These are phyloP conservation scores for Laothoe populi DNA, from an alignment of 2,888 invertebrate genomes.

Conservation along the genomic window DNA sequence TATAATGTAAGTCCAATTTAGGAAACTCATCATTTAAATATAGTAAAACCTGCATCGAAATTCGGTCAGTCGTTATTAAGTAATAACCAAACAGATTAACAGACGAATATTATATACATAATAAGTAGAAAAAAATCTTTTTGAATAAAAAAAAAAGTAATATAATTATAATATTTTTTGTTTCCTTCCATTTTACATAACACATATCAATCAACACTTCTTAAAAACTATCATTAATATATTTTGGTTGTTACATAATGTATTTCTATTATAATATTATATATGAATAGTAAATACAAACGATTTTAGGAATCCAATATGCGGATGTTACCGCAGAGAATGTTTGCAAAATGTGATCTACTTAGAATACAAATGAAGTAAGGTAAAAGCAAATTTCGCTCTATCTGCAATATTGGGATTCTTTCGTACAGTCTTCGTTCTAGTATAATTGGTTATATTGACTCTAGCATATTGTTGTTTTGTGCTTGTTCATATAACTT, in stretches of 20 bases:
- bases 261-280: conserved; percentile 25
- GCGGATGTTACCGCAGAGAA: conserved; percentile 28
- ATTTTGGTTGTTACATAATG: not conserved
- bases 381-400: conserved; percentile 27
- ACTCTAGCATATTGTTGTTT: conserved; percentile 1
- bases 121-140: no score
- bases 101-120: no score
- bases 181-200: no score
- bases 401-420: conserved; percentile 17
- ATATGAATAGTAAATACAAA: conserved; percentile 25
- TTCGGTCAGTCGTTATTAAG: no score
- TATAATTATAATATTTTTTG: no score
- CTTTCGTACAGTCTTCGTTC: conserved; percentile 2
- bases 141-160: no score
- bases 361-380: conserved; percentile 29
- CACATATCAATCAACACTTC: no score
- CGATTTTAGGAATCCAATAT: conserved; percentile 31
- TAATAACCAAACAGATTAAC: no score
- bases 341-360: conserved; percentile 28
- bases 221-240: not conserved
- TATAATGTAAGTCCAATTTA: no score
- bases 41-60: no score
- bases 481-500: not conserved
- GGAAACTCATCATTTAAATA: no score
- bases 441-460: conserved; percentile 21